A percentile compares a stretch with the other conserved stretches of the same genome.
Evolutionary conservation across 1,140 invertebrate genomes (phyloP).

Genomic region (Hylaeus anthracinus): DNA sequence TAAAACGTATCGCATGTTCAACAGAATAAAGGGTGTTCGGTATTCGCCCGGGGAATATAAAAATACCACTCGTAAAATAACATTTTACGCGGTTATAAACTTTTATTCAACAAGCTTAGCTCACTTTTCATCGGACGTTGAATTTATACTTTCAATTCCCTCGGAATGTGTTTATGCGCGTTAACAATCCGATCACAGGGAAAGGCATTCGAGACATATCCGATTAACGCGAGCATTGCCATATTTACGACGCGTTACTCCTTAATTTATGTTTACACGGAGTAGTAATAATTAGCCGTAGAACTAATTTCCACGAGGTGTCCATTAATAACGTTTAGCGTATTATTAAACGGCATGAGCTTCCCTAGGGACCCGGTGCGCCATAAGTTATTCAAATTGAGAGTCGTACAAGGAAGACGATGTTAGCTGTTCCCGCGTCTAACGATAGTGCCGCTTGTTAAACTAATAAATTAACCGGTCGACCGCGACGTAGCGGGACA

Average conservation of each 20-base stretch:
- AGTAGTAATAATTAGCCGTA: neutral
- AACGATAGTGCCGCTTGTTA: slow-evolving; percentile 59
- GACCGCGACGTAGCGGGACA: slow-evolving; percentile 14
- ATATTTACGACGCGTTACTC: neutral
- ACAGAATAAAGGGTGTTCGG: no score
- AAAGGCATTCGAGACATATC: neutral
- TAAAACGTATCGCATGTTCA: no score
- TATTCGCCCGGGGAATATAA: neutral
- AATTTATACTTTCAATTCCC: neutral
- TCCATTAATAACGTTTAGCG: slow-evolving; percentile 31
- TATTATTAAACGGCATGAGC: slow-evolving; percentile 49
- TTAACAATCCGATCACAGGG: neutral
- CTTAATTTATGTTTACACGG: slow-evolving; percentile 20
- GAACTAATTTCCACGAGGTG: neutral
- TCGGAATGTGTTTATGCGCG: neutral
- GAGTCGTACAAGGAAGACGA: slow-evolving; percentile 4
- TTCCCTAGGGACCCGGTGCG: neutral
- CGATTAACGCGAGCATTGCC: neutral
- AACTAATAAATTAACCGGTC: slow-evolving; percentile 60
- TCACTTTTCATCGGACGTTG: no score
- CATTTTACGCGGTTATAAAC: no score
- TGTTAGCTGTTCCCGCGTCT: slow-evolving; percentile 28
- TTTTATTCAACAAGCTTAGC: no score
- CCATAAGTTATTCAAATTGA: slow-evolving; percentile 50
- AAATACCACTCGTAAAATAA: no score